Base-by-base conservation (phyloP, 2,888 invertebrate species). In the Galeopsomyia nigrocyanea region DNA sequence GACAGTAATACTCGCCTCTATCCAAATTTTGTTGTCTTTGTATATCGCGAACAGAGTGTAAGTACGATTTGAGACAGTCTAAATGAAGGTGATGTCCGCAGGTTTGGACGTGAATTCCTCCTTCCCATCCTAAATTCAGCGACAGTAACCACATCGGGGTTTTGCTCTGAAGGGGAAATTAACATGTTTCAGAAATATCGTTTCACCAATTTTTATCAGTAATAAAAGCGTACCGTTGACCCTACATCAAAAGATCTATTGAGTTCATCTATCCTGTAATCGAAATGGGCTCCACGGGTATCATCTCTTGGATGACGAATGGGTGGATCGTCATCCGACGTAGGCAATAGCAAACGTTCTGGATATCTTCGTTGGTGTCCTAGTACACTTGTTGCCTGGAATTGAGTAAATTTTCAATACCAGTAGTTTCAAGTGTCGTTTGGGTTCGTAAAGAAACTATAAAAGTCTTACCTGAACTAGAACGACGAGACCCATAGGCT, bases 81-180 rank as follows among this genome's bases (percentile, higher is more conserved):
- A 98, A 90, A 88, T 99, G 99, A 73, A 99, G 90, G 87, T 97
- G 96, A 88, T 99, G 99, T 0, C 99, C 98, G 88, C 99, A 99
- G 1, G 98, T 95, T 87, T 95, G 95, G 66, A 96, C 95, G 87
- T 95, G 94, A 66, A 98, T 95, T 67, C 98, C 98, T 76, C 95
- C 95, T 87, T 95, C 95, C 92, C 94, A 95, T 3, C 95, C 95
- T 80, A 93, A 90, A 84, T 93, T 94, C 72, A 95, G 91, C 2
- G 93, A 91, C 51, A 93, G 86, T 82, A 94, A 89, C 94, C 94
- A 95, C 0, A 94, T 94, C 81, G 91, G 90, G 91, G 39, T 39
- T 39, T 39, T 39, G 13, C 39, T 39, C 39, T 39, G 39, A 64
- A 50, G 50, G 47, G 14, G 26, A 64, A n/a, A 60, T 68, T 19